These are phyloP conservation scores for Ammospiza maritima DNA, from an alignment of 2,797 vertebrate species.

Conservation along the genomic window DNA sequence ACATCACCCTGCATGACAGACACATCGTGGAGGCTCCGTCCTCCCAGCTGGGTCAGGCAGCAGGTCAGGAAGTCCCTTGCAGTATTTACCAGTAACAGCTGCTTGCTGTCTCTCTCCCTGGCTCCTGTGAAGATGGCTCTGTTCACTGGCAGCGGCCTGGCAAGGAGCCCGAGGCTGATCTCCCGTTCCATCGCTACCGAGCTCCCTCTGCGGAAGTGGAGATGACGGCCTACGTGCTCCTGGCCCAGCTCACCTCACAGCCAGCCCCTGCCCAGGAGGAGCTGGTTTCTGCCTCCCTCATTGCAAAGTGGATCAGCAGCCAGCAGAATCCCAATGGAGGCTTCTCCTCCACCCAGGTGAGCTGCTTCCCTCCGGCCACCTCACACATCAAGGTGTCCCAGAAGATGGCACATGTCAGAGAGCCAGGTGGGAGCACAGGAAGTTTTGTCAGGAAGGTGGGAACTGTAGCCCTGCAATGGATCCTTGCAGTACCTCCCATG, in stretches of 20 bases:
- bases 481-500: fast-evolving
- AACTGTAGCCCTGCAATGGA: background rate
- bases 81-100: fast-evolving
- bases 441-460: background rate
- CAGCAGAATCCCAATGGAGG: constrained; percentile 75
- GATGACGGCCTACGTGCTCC: constrained; percentile 67
- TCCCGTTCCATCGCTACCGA: background rate
- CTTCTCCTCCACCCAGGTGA: constrained; percentile 67
- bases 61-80: background rate
- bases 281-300: background rate
- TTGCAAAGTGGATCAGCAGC: constrained; percentile 68
- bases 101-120: background rate
- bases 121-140: constrained; percentile 38
- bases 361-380: background rate
- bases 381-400: fast-evolving
- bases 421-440: background rate
- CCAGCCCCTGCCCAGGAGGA: background rate
- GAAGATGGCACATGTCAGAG: background rate
- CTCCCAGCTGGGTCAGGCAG: fast-evolving
- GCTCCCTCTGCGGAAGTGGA: constrained; percentile 77
- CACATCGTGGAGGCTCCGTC: background rate
- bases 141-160: constrained; percentile 73
- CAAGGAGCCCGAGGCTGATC: background rate
- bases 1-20: background rate
- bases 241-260: constrained; percentile 40